Conservation (phyloP, 2,797 vertebrate species). For the Synaphobranchus kaupii region DNA sequence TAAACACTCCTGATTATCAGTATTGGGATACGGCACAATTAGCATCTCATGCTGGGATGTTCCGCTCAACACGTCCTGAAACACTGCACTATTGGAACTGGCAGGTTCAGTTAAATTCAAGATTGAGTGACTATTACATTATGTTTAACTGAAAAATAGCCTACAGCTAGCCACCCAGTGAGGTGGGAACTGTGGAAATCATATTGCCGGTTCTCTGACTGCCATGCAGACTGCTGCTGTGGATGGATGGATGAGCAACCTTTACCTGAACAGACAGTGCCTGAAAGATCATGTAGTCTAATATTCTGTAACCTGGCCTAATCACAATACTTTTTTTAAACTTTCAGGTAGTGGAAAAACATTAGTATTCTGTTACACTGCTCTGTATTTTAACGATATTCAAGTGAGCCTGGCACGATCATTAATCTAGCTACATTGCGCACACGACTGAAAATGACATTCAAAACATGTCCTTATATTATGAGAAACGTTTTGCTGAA, state of each 20-base stretch:
- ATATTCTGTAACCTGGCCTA: neutral
- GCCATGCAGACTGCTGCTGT: neutral
- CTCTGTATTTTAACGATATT: neutral
- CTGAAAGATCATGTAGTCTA: neutral
- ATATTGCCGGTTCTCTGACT: neutral
- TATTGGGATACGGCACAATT: neutral
- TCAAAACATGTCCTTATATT: conserved; percentile 2
- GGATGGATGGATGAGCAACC: neutral
- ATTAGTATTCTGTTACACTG: neutral
- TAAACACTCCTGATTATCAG: neutral
- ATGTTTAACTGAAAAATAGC: neutral
- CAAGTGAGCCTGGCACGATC: neutral
- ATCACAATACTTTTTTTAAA: neutral
- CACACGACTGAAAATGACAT: neutral
- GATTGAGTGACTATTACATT: neutral
- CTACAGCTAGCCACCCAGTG: neutral
- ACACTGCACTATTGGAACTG: neutral
- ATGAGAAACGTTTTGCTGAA: neutral
- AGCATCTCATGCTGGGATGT: neutral
- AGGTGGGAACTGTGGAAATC: neutral
- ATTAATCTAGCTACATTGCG: neutral
- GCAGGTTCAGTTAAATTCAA: neutral
- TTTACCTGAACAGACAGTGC: neutral
- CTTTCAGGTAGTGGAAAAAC: neutral
- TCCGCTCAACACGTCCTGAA: neutral